Evolutionary conservation across 2,888 invertebrate genomes (phyloP).

Genomic region (Apodemia zela): DNA sequence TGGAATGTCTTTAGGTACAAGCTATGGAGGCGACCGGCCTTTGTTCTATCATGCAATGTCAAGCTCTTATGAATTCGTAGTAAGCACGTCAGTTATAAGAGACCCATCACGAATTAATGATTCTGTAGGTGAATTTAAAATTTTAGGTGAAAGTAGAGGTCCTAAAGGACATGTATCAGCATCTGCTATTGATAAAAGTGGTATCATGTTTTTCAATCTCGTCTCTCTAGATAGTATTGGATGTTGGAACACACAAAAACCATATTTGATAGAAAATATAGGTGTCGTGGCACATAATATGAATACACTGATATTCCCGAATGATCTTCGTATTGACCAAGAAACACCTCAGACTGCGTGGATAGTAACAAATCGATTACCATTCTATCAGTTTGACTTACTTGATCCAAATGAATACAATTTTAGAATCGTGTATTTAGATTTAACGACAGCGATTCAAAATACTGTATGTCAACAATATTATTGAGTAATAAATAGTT

Average conservation of each 20-base stretch:
- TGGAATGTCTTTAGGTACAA: slow-evolving; percentile 85
- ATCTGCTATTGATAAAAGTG: slow-evolving; percentile 86
- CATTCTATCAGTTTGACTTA: slow-evolving; percentile 86
- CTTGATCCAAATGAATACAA: slow-evolving; percentile 85
- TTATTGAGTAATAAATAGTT: background rate
- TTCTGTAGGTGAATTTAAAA: slow-evolving; percentile 60
- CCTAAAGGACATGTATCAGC: slow-evolving; percentile 86
- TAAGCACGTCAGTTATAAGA: slow-evolving; percentile 84
- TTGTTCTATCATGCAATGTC: slow-evolving; percentile 92
- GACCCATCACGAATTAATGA: slow-evolving; percentile 76
- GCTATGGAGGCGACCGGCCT: slow-evolving; percentile 79
- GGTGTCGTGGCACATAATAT: slow-evolving; percentile 83
- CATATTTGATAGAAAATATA: slow-evolving; percentile 83
- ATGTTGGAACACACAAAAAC: slow-evolving; percentile 91
- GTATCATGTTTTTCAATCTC: slow-evolving; percentile 90
- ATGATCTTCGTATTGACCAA: slow-evolving; percentile 88
- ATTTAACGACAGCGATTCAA: slow-evolving; percentile 80
- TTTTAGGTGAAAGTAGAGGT: slow-evolving; percentile 79
- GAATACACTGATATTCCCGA: slow-evolving; percentile 86
- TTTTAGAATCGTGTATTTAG: slow-evolving; percentile 86
- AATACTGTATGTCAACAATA: slow-evolving; percentile 82
- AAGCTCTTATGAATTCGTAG: slow-evolving; percentile 88
- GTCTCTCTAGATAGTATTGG: slow-evolving; percentile 88
- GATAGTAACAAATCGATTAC: slow-evolving; percentile 88
- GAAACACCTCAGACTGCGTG: slow-evolving; percentile 85